Base-by-base conservation (phyloP, 2,797 vertebrate species). In the Danionella dracula region DNA sequence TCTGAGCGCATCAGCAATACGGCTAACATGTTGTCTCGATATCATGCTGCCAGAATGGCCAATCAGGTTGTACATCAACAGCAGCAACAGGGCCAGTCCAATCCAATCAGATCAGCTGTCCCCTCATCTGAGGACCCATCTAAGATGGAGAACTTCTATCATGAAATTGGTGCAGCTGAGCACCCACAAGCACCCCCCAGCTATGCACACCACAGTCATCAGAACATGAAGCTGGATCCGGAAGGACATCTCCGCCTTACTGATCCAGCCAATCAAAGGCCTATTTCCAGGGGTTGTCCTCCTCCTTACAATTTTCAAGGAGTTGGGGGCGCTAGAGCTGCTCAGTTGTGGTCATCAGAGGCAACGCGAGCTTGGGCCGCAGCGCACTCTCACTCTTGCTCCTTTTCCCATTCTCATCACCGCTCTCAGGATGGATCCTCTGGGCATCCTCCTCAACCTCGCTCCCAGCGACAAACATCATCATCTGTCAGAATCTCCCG, bases 91-190 rank as follows among this genome's bases (percentile, higher is more conserved):
- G 49, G 13, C 27, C 73, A 62, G 17, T 34, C 53, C 21, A 41
- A 70, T 20, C 59, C 56, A 12, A 50, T 72, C 16, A 71, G 74
- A 35, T 63, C 76, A 0, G 68, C 53, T 1, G 65, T 75, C 21
- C 42, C 71, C n/a, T 72, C 74, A 21, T 64, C 65, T 1, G 79
- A 83, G 23, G 81, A 83, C 62, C 78, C 76, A 63, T 85, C 46
- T 77, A 85, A 78, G 79, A 78, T 57, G 48, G 87, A 92, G 57
- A 90, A 85, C 67, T 85, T 90, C 12, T 91, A 91, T 71, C 90
- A 89, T 7, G 90, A 91, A 72, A 90, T 92, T 0, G 82, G 85
- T 40, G 83, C 84, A 37, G 84, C 87, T 8, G 74, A 87, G 4
- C 77, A 80, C 10, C 66, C 83, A 65, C 74, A 79, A 66, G 53